A percentile compares a stretch with the other conserved stretches of the same genome.
Conservation (phyloP, 2,113 vertebrate genomes). For the Chionis minor region DNA sequence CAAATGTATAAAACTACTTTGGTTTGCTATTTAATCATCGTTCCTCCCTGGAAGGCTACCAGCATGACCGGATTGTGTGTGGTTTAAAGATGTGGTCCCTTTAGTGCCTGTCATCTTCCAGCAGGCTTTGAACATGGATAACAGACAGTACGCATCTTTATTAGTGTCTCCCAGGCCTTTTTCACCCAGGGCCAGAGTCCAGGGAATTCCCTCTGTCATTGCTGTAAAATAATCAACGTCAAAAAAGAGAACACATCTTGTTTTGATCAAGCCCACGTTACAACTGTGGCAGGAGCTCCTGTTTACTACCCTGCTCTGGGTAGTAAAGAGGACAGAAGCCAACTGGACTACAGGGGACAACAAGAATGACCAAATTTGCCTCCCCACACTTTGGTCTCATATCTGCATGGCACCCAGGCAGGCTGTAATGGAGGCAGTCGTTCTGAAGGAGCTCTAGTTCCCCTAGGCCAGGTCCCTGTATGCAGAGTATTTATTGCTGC, state of each 20-base stretch:
- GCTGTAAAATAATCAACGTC: neutral
- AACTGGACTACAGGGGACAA: neutral
- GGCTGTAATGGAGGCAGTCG: accelerated
- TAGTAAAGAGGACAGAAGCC: neutral
- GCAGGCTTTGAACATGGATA: neutral
- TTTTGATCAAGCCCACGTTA: neutral
- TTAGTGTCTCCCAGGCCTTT: neutral
- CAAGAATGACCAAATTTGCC: accelerated
- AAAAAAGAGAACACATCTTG: neutral
- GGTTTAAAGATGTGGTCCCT: neutral
- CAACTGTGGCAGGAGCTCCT: neutral
- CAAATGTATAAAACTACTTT: neutral
- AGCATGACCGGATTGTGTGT: neutral
- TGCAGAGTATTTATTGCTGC: neutral
- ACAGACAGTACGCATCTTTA: neutral
- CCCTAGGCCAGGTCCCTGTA: neutral
- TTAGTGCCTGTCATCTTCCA: neutral
- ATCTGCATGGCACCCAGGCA: neutral
- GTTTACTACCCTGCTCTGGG: too few species aligned
- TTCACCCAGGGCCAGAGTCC: neutral
- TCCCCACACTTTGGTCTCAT: neutral
- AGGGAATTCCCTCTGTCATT: neutral
- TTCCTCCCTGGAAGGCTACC: neutral
- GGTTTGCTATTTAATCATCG: neutral
- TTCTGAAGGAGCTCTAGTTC: neutral